Evolutionary conservation across 1,140 invertebrate genomes (phyloP), one percentile per base, ranked within the genome.

Genomic region (Gryon sp.): DNA sequence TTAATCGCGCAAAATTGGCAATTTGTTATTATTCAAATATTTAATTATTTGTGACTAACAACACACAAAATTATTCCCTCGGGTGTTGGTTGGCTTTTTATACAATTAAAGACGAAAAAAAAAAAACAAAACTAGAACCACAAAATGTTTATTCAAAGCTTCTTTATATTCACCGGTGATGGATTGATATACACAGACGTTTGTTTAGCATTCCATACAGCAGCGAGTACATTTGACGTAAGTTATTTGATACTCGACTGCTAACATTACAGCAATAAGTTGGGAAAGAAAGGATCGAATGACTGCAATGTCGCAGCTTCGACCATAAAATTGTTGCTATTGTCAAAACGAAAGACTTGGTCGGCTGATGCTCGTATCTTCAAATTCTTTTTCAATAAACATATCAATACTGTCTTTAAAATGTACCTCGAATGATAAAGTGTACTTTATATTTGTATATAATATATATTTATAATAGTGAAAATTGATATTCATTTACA

Each of bases 221-320:
- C 53, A 72, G 66, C 68, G 60, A 79, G 70, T 79, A 79, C 66
- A 68, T 46, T 70, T 79, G 53, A 79, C 60, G 57, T 60, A 62
- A 53, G 72, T 72, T 79, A 75, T 48, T 60, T 73, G 72, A 50
- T 75, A 72, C 72, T 79, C 72, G 72, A 30, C 48, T 63, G 63
- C 77, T 62, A n/a, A 63, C 32, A 48, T 36, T 45, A 60, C n/a
- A 55, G 38, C 40, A 57, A 62, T 48, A 69, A 79, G 77, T 76
- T 79, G 77, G 72, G 77, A 76, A 79, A 76, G 77, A 76, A 79
- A 79, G 77, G 77, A 76, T 79, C 72, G 77, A 76, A 73, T 76
- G 77, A 79, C 77, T 76, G 68, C 77, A 72, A 50, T 45, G 19
- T 57, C 55, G 66, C 69, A 78, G 76, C 50, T 74, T 70, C 63